These are phyloP conservation scores for Drosophila punjabiensis DNA, from an alignment of 1,140 invertebrate species.

Conservation along the genomic window DNA sequence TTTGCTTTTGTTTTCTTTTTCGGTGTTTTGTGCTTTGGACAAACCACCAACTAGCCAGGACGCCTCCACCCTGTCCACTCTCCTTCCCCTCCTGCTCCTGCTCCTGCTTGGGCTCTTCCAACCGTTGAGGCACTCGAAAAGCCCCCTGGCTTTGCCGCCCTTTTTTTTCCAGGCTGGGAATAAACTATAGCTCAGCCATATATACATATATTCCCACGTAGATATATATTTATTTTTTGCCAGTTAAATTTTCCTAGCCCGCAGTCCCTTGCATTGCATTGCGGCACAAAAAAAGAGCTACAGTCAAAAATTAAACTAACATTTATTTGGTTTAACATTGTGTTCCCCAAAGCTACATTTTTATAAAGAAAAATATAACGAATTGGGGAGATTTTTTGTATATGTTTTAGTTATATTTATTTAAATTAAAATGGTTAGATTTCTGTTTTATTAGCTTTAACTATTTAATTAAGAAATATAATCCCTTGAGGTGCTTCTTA, in stretches of 20 bases:
- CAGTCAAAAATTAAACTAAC: neutral
- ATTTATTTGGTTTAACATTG: neutral
- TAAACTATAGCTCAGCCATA: conserved; percentile 33
- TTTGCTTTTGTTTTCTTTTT: conserved; percentile 48
- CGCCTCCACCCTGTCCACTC: neutral
- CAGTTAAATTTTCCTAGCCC: conserved; percentile 55
- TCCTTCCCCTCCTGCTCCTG: neutral
- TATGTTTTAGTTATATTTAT: too few relatives aligned
- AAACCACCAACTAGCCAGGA: conserved; percentile 41
- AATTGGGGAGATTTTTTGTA: neutral
- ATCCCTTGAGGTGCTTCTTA: too few relatives aligned
- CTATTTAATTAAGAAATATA: neutral
- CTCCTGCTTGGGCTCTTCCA: neutral
- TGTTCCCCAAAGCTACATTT: neutral
- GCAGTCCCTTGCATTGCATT: conserved; percentile 17
- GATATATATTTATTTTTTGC: conserved; percentile 52
- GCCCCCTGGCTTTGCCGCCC: conserved; percentile 26
- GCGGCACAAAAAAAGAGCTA: conserved; percentile 6
- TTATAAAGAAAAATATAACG: neutral
- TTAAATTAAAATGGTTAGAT: too few relatives aligned
- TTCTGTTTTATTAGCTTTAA: too few relatives aligned
- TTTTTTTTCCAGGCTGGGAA: conserved; percentile 29
- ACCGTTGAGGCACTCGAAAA: conserved; percentile 27
- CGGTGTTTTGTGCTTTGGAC: conserved; percentile 47
- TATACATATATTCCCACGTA: conserved; percentile 22